phyloP scores from a whole-genome alignment of 2,113 vertebrate species.

The Oxyura jamaicensis region DNA sequence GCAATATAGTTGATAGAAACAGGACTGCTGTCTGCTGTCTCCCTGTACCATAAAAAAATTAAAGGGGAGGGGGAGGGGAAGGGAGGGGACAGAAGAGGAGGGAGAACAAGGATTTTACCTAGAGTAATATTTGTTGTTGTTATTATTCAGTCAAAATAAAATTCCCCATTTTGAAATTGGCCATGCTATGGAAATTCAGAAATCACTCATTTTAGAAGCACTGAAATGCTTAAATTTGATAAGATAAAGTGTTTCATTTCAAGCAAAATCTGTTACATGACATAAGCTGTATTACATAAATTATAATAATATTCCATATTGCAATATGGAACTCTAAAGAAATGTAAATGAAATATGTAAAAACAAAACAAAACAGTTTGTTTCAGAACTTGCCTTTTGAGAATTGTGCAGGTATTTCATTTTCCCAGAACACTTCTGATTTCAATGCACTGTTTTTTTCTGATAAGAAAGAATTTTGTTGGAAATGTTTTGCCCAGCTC shows the following conservation, averaged over 20 bases:
- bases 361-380: background rate
- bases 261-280: background rate
- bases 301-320: background rate
- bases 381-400: background rate
- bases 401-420: background rate
- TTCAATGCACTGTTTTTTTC: conserved; percentile 25
- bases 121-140: background rate
- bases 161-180: background rate
- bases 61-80: too few species aligned
- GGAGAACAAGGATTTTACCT: background rate
- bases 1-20: rapidly evolving
- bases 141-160: background rate
- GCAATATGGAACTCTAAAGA: background rate
- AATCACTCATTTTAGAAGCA: background rate
- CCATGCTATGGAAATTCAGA: background rate
- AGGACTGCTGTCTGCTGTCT: background rate
- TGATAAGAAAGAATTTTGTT: conserved; percentile 28
- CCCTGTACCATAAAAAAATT: background rate
- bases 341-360: background rate
- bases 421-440: background rate
- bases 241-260: background rate
- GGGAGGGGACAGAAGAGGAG: background rate
- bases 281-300: background rate
- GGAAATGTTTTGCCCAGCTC: background rate
- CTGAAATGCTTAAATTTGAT: background rate